phyloP scores from a whole-genome alignment of 2,888 invertebrate species.

The Drosophila diplacantha region DNA sequence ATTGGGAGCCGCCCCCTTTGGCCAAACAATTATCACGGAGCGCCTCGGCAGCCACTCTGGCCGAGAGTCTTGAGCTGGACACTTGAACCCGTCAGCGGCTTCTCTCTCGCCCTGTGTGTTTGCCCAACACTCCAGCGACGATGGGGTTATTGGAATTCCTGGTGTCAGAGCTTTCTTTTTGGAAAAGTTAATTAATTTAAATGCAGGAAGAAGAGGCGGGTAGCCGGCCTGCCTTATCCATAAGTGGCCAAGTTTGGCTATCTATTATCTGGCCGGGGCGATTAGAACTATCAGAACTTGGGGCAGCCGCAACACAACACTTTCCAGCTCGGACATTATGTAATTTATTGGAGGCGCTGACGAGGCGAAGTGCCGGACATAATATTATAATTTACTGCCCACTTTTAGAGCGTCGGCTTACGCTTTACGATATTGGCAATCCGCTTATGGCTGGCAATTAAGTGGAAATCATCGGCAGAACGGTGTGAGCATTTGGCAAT shows the following conservation, averaged over 20 bases:
- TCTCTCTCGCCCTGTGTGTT: constrained; percentile 28
- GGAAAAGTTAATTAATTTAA: constrained; percentile 17
- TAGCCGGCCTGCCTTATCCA: background rate
- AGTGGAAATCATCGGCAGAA: constrained; percentile 34
- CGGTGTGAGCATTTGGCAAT: constrained; percentile 32
- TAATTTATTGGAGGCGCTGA: constrained; percentile 3
- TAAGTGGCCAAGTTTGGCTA: constrained; percentile 7
- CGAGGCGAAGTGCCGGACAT: constrained; percentile 12
- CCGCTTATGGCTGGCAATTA: constrained; percentile 38
- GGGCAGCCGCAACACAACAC: background rate
- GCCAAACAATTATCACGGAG: constrained; percentile 39
- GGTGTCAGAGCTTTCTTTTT: background rate
- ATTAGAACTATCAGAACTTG: constrained; percentile 10
- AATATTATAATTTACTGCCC: constrained; percentile 26
- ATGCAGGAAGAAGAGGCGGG: background rate
- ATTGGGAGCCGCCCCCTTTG: constrained; percentile 15
- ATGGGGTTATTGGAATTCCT: constrained; percentile 6
- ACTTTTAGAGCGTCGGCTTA: constrained; percentile 6
- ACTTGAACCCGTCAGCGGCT: constrained; percentile 21
- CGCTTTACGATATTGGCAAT: constrained; percentile 7
- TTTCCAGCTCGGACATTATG: constrained; percentile 7
- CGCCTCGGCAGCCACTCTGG: constrained; percentile 21
- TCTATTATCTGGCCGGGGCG: background rate
- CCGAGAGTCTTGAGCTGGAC: constrained; percentile 8
- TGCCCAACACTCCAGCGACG: constrained; percentile 28